Base-by-base conservation (phyloP, 2,113 vertebrate species). In the Casuarius casuarius region DNA sequence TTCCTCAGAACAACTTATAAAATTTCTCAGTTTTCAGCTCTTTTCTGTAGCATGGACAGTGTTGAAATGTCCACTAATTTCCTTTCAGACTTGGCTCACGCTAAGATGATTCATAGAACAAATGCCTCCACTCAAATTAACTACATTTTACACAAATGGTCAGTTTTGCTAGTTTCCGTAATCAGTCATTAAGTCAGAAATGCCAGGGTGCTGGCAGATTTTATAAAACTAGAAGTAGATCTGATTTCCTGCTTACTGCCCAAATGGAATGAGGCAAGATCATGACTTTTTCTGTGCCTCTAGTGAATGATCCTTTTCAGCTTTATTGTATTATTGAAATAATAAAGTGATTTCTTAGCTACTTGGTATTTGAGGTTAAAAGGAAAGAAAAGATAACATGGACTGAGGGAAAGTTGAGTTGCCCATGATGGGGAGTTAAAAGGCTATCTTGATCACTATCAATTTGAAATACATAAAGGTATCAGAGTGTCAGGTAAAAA, bases 111-210 rank as follows among this genome's bases (percentile, higher is more conserved):
- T 72, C 78, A 35, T 90, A 66, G 0, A 85, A 31, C 59, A 76
- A 92, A 62, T 58, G 26, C 38, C 48, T 76, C 22, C 84, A 42
- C 75, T 90, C 14, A 0, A 42, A 28, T 35, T 92, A 93, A 91
- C 87, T 91, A 29, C 59, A 10, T 93, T 88, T 94, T 68, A 90
- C 83, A 90, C 54, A 93, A 95, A 90, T 73, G 59, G 72, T 87
- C 71, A 73, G 33, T 90, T 91, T 88, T 85, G 52, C 78, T 90
- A 31, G 25, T 85, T 81, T n/a, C 42, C 78, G 42, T 92, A 78
- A 72, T 95, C 84, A 91, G 77, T 95, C 86, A 63, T 54, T 75
- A 59, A 74, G 42, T 79, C 84, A 91, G 91, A 89, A 65, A 67
- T 95, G 73, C 73, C 73, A 82, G 44, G 56, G 28, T 87, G 40